phyloP scores from a whole-genome alignment of 2,888 invertebrate species.

The Zootermopsis nevadensis region DNA sequence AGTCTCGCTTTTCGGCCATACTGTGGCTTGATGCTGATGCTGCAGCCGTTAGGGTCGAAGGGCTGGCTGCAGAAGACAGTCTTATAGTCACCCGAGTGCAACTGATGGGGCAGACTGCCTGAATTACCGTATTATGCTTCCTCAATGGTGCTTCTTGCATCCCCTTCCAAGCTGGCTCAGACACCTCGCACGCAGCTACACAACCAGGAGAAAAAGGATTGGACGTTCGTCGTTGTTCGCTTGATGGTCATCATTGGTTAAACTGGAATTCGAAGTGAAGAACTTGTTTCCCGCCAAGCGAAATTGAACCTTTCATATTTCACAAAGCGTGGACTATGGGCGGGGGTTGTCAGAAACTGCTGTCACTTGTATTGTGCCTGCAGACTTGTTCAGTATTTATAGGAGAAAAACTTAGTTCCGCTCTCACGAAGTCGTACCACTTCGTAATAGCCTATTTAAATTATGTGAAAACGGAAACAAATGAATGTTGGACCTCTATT shows the following conservation, averaged over 20 bases:
- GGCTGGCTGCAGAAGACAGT: constrained; percentile 27
- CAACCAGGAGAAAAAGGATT: not conserved
- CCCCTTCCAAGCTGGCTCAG: not conserved
- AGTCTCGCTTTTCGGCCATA: not conserved
- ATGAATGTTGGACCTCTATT: too few relatives aligned
- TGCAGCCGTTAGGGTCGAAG: constrained; percentile 19
- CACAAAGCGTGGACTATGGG: too few relatives aligned
- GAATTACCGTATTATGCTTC: constrained; percentile 8
- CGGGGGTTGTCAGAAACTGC: too few relatives aligned
- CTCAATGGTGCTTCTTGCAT: not conserved
- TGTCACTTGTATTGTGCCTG: too few relatives aligned
- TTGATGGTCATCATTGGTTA: not conserved
- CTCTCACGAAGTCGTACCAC: too few relatives aligned
- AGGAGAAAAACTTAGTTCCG: too few relatives aligned
- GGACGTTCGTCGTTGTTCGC: not conserved
- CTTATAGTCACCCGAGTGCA: constrained; percentile 5
- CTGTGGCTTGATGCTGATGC: not conserved
- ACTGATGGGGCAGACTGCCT: constrained; percentile 19
- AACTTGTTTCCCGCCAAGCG: not conserved
- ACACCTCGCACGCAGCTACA: not conserved
- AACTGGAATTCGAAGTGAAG: too few relatives aligned
- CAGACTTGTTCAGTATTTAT: too few relatives aligned
- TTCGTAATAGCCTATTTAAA: too few relatives aligned
- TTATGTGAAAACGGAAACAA: too few relatives aligned
- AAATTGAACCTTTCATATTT: not conserved